phyloP scores from a whole-genome alignment of 92 coral and sea anemone species.

The Parazoanthus darwini region DNA sequence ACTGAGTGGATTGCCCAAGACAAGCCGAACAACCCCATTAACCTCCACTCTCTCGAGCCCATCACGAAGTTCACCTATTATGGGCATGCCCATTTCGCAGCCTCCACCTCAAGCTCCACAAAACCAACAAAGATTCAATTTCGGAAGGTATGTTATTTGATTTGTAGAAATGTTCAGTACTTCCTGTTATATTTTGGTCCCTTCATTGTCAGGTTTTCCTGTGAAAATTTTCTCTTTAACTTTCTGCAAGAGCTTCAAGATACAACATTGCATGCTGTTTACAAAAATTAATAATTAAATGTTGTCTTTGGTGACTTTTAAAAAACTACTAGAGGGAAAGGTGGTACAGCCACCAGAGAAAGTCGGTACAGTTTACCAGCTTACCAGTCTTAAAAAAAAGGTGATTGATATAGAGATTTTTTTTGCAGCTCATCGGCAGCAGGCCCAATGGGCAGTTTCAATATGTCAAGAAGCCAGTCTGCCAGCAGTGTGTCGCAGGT shows the following conservation, averaged over 20 bases:
- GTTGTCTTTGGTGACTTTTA: no score
- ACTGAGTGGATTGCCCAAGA: constrained; percentile 71
- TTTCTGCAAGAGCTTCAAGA: no score
- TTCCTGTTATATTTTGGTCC: no score
- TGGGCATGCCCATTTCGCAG: constrained; percentile 62
- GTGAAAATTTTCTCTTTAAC: no score
- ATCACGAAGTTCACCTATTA: constrained; percentile 72
- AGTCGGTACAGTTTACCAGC: no score
- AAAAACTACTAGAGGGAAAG: no score
- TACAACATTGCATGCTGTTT: no score
- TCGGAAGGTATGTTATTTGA: constrained; percentile 59
- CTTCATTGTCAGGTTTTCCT: no score
- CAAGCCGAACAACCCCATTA: constrained; percentile 75
- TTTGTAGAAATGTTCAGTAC: no score
- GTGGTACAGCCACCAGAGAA: no score
- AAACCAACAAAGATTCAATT: constrained; percentile 70
- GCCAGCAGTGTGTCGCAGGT: constrained; percentile 81
- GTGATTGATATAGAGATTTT: constrained; percentile 10
- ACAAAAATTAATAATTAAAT: no score
- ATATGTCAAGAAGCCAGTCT: constrained; percentile 83
- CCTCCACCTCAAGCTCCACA: constrained; percentile 61
- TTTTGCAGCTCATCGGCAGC: constrained; percentile 58
- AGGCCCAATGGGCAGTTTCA: constrained; percentile 69
- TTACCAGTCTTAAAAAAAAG: no score
- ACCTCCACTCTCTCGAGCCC: constrained; percentile 82